Evolutionary conservation across 2,888 invertebrate genomes (phyloP), one percentile per base, ranked within the genome.

Genomic region (Leptarthrus brevirostris): DNA sequence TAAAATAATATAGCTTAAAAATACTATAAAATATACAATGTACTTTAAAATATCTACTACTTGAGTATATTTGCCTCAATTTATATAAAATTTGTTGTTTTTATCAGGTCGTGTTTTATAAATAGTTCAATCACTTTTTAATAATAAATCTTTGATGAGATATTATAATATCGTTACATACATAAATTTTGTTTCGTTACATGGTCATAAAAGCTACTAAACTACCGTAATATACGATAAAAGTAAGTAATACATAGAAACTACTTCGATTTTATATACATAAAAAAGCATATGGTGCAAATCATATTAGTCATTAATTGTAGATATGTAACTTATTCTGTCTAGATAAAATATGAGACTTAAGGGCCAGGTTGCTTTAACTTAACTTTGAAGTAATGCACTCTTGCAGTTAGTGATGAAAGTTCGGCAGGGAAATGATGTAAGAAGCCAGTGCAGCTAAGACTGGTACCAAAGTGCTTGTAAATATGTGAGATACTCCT

Each of bases 401-500:
- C n/a, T 40, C 40, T n/a, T 40, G 40, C 3, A 64, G 44, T 64
- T 64, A 64, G 24, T 64, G 64, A 20, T 14, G 44, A 24, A 64
- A 14, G 24, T 14, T 64, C 14, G 64, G 44, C 64, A 64, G 24
- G 3, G 64, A 64, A 44, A 64, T 12, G 6, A 64, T 14, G 8
- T 64, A 64, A 14, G 64, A 64, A 8, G 26, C 22, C 3, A 64
- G 26, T 24, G 47, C 64, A 22, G 64, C n/a, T 8, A 47, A 22
- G 14, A 64, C 24, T 3, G 64, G 64, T 22, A 64, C 36, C 24
- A 64, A 10, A 22, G 64, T 34, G 58, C 80, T 83, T 2, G 79
- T 78, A 58, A 82, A 36, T 3, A 78, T 76, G 72, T 79, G 80
- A 12, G 79, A 75, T 44, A 79, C 78, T 72, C 79, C 84, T 83